These are phyloP conservation scores for Aphyosemion australe DNA, from an alignment of 2,113 vertebrate genomes.

Conservation along the genomic window DNA sequence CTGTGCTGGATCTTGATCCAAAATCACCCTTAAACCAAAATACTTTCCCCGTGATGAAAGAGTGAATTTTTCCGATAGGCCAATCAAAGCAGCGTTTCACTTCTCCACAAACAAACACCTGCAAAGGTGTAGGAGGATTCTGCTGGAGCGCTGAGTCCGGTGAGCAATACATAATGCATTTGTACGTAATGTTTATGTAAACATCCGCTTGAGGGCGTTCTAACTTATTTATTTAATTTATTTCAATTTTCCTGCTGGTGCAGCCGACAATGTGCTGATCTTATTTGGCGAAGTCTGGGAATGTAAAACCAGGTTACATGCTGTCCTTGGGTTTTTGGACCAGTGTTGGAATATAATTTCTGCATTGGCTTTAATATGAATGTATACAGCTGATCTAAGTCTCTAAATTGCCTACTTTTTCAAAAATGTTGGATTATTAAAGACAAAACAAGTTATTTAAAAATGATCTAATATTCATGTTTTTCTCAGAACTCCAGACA, in stretches of 20 bases:
- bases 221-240: slow-evolving; percentile 72
- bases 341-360: slow-evolving; percentile 10
- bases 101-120: slow-evolving; percentile 74
- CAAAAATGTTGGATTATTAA: slow-evolving; percentile 1
- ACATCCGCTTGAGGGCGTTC: slow-evolving; percentile 71
- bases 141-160: slow-evolving; percentile 47
- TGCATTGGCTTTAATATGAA: slow-evolving; percentile 10
- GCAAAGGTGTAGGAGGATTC: slow-evolving; percentile 69
- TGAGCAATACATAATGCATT: slow-evolving; percentile 70
- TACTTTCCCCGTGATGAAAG: slow-evolving; percentile 74
- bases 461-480: background rate
- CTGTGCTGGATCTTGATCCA: slow-evolving; percentile 70
- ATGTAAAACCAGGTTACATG: slow-evolving; percentile 14
- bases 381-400: slow-evolving; percentile 8
- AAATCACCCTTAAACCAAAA: slow-evolving; percentile 72
- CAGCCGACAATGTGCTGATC: slow-evolving; percentile 61
- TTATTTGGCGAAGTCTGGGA: slow-evolving; percentile 55
- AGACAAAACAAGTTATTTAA: background rate
- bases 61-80: slow-evolving; percentile 76
- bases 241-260: slow-evolving; percentile 41
- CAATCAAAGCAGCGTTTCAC: slow-evolving; percentile 75
- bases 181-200: slow-evolving; percentile 75
- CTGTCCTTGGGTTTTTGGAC: slow-evolving; percentile 39
- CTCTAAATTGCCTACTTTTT: slow-evolving; percentile 11
- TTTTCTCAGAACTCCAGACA: background rate